phyloP scores from a whole-genome alignment of 2,797 vertebrate species.

The Halcyon badia region DNA sequence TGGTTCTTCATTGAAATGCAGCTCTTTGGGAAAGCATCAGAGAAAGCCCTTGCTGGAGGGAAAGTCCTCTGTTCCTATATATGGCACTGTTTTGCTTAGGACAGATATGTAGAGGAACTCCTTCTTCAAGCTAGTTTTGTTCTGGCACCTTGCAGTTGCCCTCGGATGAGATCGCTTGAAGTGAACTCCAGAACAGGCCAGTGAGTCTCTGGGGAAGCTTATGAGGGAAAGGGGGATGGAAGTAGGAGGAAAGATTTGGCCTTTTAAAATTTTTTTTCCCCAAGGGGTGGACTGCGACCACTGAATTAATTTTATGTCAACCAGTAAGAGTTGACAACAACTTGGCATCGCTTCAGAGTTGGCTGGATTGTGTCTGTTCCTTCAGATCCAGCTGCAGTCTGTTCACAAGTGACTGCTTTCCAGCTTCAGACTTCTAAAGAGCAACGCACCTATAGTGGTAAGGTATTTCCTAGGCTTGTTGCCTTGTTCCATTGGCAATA shows the following conservation, averaged over 20 bases:
- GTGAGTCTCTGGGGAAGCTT: not conserved
- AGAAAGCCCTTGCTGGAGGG: constrained; percentile 61
- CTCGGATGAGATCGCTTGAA: constrained; percentile 21
- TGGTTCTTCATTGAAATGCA: constrained; percentile 44
- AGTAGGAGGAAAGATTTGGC: not conserved
- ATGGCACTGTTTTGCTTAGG: constrained; percentile 65
- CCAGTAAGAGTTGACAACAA: not conserved
- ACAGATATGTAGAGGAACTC: constrained; percentile 49
- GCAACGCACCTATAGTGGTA: not conserved
- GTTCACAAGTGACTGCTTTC: not conserved
- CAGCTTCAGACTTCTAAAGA: not conserved
- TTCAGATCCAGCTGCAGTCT: not conserved
- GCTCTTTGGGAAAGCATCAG: constrained; percentile 65
- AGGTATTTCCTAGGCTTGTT: not conserved
- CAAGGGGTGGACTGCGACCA: not conserved
- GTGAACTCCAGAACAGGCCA: not conserved
- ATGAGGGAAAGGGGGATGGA: not conserved
- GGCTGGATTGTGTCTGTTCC: not conserved
- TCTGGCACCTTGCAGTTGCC: constrained; percentile 1
- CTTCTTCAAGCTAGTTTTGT: constrained; percentile 58
- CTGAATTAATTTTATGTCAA: not conserved
- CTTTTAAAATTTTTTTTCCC: not conserved
- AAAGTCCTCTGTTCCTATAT: constrained; percentile 56
- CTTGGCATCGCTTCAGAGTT: accelerated
- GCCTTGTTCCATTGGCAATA: not conserved